A percentile compares a stretch with the other conserved stretches of the same genome.
These are phyloP conservation scores for Pristionchus maxplancki DNA, from an alignment of 2,888 invertebrate genomes.

Conservation along the genomic window DNA sequence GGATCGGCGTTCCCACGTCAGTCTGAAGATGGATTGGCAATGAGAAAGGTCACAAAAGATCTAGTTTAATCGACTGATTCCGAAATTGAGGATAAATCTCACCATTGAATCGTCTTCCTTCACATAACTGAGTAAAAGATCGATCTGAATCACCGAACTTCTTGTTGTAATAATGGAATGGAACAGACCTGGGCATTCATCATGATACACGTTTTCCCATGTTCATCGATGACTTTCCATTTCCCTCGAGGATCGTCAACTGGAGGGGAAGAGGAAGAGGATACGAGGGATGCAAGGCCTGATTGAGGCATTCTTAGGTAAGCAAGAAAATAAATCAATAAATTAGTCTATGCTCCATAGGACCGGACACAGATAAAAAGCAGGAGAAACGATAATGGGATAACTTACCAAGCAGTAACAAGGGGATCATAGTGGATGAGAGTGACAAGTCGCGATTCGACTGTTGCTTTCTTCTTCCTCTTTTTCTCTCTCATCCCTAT, in stretches of 20 bases:
- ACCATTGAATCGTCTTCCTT: background rate
- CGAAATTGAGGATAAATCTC: background rate
- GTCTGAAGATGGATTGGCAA: background rate
- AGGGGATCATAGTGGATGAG: background rate
- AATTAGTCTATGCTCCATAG: too few species aligned
- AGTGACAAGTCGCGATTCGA: background rate
- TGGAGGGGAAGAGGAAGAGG: background rate
- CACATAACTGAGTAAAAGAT: background rate
- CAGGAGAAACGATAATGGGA: background rate
- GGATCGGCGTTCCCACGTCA: background rate
- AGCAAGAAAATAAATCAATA: background rate
- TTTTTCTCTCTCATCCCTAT: background rate
- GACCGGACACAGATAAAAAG: too few species aligned
- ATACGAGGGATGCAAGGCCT: background rate
- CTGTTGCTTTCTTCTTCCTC: background rate
- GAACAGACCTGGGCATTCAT: background rate
- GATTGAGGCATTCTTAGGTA: background rate
- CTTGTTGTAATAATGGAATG: background rate
- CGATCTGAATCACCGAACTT: background rate
- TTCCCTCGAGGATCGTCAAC: background rate
- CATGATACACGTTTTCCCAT: conserved; percentile 32
- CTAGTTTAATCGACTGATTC: too few species aligned
- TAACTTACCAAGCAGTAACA: conserved; percentile 9
- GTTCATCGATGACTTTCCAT: background rate
- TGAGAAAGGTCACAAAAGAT: too few species aligned